A percentile compares a stretch with the other conserved stretches of the same genome.
These are phyloP conservation scores for Mellilla xanthometata DNA, from an alignment of 2,888 invertebrate genomes.

Conservation along the genomic window DNA sequence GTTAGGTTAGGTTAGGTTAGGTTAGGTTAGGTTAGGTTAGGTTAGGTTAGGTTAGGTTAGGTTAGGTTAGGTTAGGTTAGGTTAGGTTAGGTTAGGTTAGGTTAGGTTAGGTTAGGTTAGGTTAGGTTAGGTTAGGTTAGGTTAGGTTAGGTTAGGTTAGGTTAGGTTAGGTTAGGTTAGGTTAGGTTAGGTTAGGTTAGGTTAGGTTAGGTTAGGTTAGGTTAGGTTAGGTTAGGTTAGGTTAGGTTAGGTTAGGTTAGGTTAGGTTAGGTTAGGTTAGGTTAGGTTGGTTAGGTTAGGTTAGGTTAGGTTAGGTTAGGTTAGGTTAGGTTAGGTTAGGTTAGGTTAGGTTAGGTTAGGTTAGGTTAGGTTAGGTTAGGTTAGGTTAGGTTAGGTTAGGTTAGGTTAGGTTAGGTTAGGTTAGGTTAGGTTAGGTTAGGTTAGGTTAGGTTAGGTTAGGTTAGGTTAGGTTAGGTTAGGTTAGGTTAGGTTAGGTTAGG, in stretches of 20 bases:
- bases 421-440: constrained; percentile 28
- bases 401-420: constrained; percentile 26
- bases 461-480: constrained; percentile 23
- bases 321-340: constrained; percentile 9
- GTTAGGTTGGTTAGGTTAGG: constrained; percentile 21
- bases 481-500: constrained; percentile 19
- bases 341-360: constrained; percentile 31
- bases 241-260: constrained; percentile 7
- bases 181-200: background rate
- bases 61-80: constrained; percentile 29
- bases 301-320: constrained; percentile 6
- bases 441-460: constrained; percentile 28
- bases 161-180: background rate
- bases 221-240: constrained; percentile 22
- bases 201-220: constrained; percentile 32
- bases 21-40: constrained; percentile 19
- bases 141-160: constrained; percentile 24
- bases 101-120: background rate
- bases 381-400: constrained; percentile 22
- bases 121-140: background rate
- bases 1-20: background rate
- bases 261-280: background rate
- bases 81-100: constrained; percentile 26
- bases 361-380: constrained; percentile 15
- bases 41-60: constrained; percentile 27